These are phyloP conservation scores for Cephus spinipes DNA, from an alignment of 2,888 invertebrate species.

Conservation along the genomic window DNA sequence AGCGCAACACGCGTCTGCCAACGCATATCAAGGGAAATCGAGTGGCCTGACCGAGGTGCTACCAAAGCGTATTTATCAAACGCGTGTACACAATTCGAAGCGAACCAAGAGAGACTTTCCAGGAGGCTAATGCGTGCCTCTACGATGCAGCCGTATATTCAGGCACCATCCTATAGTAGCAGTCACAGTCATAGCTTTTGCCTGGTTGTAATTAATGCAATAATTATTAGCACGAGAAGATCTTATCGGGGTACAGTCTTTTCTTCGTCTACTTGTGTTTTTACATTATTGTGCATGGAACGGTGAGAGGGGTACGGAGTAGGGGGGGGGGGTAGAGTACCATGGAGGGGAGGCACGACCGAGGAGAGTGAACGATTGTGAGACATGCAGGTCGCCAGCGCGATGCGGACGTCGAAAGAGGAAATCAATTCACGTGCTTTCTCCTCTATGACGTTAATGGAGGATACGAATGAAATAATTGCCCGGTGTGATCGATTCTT, in stretches of 20 bases:
- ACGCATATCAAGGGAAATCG: conserved; percentile 3
- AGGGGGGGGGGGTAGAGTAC: not conserved
- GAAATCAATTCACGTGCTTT: not conserved
- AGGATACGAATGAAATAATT: not conserved
- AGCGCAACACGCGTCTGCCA: not conserved
- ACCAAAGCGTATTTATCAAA: not conserved
- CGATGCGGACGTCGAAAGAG: not conserved
- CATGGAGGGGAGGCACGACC: not conserved
- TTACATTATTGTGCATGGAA: conserved; percentile 17
- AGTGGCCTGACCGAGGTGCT: not conserved
- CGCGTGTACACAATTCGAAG: not conserved
- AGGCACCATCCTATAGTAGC: not conserved
- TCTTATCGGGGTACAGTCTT: conserved; percentile 49
- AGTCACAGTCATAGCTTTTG: not conserved
- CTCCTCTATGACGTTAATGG: not conserved
- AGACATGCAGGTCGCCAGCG: not conserved
- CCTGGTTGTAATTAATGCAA: conserved; percentile 54
- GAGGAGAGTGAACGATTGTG: not conserved
- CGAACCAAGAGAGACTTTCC: not conserved
- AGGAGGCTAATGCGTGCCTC: not conserved
- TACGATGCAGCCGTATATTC: not conserved
- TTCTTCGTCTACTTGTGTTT: conserved; percentile 48
- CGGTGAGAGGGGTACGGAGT: too few relatives aligned
- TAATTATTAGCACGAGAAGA: conserved; percentile 62
- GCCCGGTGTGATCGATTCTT: not conserved